Evolutionary conservation across 2,797 vertebrate genomes (phyloP).

Genomic region (Manis crassicaudata): DNA sequence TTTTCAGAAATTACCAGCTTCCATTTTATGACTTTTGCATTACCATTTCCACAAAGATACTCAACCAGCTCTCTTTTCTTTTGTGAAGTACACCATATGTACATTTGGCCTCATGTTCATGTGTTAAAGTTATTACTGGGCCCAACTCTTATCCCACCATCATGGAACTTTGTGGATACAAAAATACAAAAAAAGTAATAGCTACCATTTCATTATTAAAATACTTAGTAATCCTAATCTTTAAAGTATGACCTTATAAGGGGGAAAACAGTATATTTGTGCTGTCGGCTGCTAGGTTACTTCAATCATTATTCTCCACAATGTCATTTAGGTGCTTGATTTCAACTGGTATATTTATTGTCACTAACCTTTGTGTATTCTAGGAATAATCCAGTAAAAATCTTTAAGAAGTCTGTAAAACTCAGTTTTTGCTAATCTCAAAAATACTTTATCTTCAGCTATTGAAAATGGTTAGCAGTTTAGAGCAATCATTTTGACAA

Average conservation of each 20-base stretch:
- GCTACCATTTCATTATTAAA: not conserved
- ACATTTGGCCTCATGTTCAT: not conserved
- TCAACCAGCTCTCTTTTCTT: not conserved
- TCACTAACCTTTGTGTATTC: not conserved
- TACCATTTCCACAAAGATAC: not conserved
- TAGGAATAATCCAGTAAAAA: not conserved
- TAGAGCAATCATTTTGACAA: not conserved
- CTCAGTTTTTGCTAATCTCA: not conserved
- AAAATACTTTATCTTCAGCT: not conserved
- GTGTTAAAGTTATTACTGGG: not conserved
- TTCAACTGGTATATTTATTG: not conserved
- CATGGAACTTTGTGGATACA: not conserved
- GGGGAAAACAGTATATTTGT: not conserved
- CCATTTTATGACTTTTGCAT: not conserved
- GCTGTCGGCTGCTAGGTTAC: not conserved
- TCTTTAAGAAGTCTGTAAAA: not conserved
- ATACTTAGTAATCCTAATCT: not conserved
- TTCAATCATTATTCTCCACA: not conserved
- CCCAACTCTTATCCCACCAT: not conserved
- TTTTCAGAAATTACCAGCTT: slow-evolving; percentile 23
- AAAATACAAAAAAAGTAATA: slow-evolving; percentile 15
- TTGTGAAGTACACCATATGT: not conserved
- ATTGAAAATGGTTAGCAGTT: not conserved
- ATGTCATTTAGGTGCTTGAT: not conserved
- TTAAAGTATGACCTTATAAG: not conserved